Percentiles rank a stretch among this genome's conserved stretches.
Conservation (phyloP, 1,140 invertebrate species). For the Anadara kagoshimensis region DNA sequence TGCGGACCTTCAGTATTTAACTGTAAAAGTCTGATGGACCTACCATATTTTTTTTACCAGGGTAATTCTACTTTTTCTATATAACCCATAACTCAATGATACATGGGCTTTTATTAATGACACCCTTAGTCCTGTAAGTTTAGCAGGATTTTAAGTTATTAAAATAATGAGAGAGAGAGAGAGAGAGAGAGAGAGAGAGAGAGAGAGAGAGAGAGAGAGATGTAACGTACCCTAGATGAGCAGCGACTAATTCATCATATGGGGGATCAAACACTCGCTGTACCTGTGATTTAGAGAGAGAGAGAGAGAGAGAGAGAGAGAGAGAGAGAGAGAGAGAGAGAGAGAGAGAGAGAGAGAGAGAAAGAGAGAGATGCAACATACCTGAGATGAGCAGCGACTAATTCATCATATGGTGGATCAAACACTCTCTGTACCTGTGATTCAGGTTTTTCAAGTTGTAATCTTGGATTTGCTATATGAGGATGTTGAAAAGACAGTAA, state of each 20-base stretch:
- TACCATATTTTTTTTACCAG: no score
- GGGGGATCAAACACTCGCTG: conserved; percentile 82
- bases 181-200: no score
- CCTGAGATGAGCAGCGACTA: conserved; percentile 87
- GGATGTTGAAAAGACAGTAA: conserved; percentile 85
- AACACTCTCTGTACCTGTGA: conserved; percentile 81
- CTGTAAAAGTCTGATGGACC: no score
- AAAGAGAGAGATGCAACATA: conserved; percentile 48
- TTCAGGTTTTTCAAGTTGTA: conserved; percentile 82
- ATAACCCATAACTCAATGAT: no score
- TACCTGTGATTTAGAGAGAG: conserved; percentile 72
- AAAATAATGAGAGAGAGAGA: no score
- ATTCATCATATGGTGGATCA: conserved; percentile 84
- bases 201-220: no score
- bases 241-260: conserved; percentile 86
- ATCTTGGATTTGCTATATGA: conserved; percentile 82
- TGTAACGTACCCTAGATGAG: conserved; percentile 84
- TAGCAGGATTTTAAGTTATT: no score
- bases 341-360: neutral
- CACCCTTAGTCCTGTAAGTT: no score
- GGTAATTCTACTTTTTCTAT: no score
- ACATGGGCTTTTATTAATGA: no score
- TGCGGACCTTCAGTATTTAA: no score
- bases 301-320: neutral
- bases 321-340: no score